Percentiles rank a stretch among this genome's conserved stretches.
These are phyloP conservation scores for Hyposoter didymator DNA, from an alignment of 2,888 invertebrate genomes.

Conservation along the genomic window DNA sequence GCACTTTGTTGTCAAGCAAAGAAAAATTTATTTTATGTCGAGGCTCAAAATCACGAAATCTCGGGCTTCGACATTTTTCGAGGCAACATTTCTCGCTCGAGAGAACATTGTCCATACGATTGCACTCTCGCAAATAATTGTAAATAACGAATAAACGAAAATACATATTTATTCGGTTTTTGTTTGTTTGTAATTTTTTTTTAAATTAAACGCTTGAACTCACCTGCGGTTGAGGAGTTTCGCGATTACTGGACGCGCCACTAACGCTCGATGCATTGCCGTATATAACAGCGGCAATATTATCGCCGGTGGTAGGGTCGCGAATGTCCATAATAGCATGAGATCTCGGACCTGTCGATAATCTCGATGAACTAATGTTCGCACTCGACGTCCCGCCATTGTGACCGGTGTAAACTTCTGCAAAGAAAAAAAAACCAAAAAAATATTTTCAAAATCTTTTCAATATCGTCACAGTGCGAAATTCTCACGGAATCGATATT, in stretches of 20 bases:
- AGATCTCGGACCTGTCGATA: conserved; percentile 75
- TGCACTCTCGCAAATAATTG: background rate
- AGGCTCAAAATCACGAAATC: background rate
- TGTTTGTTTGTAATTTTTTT: background rate
- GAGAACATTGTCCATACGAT: background rate
- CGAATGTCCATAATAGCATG: conserved; percentile 84
- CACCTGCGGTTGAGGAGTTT: conserved; percentile 85
- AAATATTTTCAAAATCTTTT: conserved; percentile 48
- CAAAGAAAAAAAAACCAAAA: conserved; percentile 66
- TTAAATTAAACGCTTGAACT: conserved; percentile 66
- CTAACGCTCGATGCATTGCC: conserved; percentile 84
- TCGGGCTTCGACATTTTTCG: background rate
- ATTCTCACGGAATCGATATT: too few species aligned
- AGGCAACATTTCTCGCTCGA: background rate
- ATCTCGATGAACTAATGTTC: conserved; percentile 67
- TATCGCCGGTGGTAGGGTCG: conserved; percentile 85
- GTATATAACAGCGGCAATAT: conserved; percentile 85
- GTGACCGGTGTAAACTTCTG: conserved; percentile 79
- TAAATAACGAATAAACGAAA: background rate
- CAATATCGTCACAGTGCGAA: background rate
- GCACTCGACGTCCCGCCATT: conserved; percentile 76
- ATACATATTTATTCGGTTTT: background rate
- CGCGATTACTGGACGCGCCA: conserved; percentile 85
- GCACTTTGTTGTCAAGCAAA: too few species aligned
- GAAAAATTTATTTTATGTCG: background rate